These are phyloP conservation scores for mouse (Mus musculus) DNA, from an alignment of 2,113 vertebrate genomes.

Conservation along the genomic window DNA sequence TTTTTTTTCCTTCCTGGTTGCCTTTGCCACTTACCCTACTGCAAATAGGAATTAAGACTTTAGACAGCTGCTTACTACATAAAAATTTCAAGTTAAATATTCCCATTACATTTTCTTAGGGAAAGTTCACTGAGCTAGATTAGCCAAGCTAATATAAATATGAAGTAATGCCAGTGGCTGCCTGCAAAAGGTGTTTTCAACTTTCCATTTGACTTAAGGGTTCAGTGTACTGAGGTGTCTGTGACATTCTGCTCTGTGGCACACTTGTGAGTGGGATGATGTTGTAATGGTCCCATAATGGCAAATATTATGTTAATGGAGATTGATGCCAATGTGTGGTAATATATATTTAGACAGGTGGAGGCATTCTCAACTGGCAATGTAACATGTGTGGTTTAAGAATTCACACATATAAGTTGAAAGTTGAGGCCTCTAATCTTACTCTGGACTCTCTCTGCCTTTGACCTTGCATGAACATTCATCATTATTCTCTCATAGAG, in stretches of 20 bases:
- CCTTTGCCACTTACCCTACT: constrained; percentile 77
- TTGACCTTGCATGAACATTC: constrained; percentile 13
- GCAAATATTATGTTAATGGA: constrained; percentile 67
- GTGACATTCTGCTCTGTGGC: constrained; percentile 69
- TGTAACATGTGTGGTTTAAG: constrained; percentile 47
- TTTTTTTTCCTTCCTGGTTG: constrained; percentile 73
- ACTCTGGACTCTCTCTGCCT: constrained; percentile 2
- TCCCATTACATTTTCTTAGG: constrained; percentile 73
- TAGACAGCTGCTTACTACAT: constrained; percentile 74
- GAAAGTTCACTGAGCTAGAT: constrained; percentile 74
- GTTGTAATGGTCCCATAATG: constrained; percentile 66
- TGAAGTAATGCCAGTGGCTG: constrained; percentile 70
- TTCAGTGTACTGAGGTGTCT: constrained; percentile 67
- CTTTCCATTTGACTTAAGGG: constrained; percentile 58
- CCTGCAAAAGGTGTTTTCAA: constrained; percentile 59
- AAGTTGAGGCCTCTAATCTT: neutral
- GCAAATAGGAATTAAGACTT: constrained; percentile 80
- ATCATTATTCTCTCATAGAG: neutral
- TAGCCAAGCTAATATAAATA: constrained; percentile 74
- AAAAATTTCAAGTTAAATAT: constrained; percentile 77
- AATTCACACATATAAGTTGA: constrained; percentile 60
- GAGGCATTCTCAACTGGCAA: constrained; percentile 63
- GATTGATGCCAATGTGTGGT: constrained; percentile 34
- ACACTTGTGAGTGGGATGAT: constrained; percentile 64
- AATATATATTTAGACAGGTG: constrained; percentile 80